These are phyloP conservation scores for Oceanodroma tethys DNA, from an alignment of 2,113 vertebrate genomes.

Conservation along the genomic window DNA sequence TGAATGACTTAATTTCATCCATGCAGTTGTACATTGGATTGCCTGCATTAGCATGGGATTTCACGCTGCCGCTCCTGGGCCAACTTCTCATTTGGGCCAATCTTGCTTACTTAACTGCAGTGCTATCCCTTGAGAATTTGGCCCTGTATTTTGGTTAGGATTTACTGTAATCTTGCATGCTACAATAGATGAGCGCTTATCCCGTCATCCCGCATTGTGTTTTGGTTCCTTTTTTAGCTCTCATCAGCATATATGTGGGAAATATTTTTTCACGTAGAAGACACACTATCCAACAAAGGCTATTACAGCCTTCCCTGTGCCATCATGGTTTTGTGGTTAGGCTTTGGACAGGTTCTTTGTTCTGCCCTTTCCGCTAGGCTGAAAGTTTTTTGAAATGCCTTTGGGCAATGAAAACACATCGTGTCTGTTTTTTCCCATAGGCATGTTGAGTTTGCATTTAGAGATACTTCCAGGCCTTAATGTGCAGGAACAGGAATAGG, in stretches of 20 bases:
- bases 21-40: not conserved
- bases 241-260: not conserved
- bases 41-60: not conserved
- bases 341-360: not conserved
- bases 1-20: not conserved
- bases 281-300: not conserved
- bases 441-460: not conserved
- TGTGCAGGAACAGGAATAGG: not conserved
- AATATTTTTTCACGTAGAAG: not conserved
- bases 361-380: not conserved
- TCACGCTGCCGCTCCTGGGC: not conserved
- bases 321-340: not conserved
- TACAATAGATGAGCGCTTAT: not conserved
- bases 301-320: not conserved
- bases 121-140: not conserved
- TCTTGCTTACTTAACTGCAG: not conserved
- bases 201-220: fast-evolving
- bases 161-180: not conserved
- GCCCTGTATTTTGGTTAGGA: not conserved
- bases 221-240: not conserved
- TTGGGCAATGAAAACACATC: not conserved
- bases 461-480: not conserved
- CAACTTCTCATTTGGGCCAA: not conserved
- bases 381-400: not conserved
- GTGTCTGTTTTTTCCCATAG: not conserved